phyloP scores from a whole-genome alignment of 2,797 vertebrate species.

The Acanthornis magna region DNA sequence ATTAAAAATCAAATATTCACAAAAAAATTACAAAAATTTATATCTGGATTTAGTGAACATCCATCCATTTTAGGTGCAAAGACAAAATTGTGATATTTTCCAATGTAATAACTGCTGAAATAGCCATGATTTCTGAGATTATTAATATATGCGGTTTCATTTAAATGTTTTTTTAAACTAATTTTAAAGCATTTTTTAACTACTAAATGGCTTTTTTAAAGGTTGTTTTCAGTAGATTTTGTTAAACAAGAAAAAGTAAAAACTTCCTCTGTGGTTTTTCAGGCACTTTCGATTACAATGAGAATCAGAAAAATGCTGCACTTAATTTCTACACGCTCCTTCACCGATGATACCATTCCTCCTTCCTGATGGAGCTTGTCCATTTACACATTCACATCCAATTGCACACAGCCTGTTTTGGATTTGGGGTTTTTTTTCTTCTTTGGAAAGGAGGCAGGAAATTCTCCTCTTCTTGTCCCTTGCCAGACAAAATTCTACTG shows the following conservation, averaged over 20 bases:
- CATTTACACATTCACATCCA: neutral
- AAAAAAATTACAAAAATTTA: neutral
- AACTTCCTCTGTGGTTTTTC: neutral
- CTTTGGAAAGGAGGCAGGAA: neutral
- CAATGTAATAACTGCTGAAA: neutral
- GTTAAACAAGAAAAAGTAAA: neutral
- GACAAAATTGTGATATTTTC: neutral
- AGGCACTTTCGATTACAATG: neutral
- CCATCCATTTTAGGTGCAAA: neutral
- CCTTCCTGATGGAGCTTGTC: neutral
- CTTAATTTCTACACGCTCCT: neutral
- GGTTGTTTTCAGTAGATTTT: neutral
- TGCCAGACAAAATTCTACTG: neutral
- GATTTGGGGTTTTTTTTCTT: fast-evolving
- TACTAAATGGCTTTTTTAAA: neutral
- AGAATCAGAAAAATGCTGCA: neutral
- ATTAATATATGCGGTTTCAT: neutral
- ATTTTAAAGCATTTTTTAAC: neutral
- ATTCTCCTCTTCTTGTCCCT: neutral
- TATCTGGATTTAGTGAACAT: neutral
- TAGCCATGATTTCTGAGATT: neutral
- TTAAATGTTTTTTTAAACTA: neutral
- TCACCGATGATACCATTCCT: neutral
- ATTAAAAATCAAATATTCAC: neutral
- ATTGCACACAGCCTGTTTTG: neutral